Evolutionary conservation across 2,113 vertebrate genomes (phyloP), one percentile per base, ranked within the genome.

Genomic region (Campylomormyrus numenius): DNA sequence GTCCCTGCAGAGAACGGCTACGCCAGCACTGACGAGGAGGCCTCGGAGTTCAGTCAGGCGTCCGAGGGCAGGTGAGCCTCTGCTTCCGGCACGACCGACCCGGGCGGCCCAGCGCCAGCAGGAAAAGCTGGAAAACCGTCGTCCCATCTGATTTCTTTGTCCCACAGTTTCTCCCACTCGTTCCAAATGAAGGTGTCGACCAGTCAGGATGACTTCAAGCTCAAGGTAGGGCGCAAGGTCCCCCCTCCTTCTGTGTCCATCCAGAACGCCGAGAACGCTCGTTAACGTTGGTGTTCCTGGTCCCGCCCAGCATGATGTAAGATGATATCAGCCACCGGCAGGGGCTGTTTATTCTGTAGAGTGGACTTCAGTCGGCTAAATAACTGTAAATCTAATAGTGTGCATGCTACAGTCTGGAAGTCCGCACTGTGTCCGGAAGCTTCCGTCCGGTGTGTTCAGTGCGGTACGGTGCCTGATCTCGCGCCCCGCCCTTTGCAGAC

Each of bases 151-250:
- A 6, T 27, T 39, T 45, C 53, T 80, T 88, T 24, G 88, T 88
- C 11, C 48, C 49, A 17, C 92, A 99, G 98, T 91, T 94, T 97
- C 58, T 97, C 96, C 49, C 95, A 96, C 90, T 95, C 96, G 8
- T 96, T 96, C 88, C 96, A 96, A 87, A 98, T 99, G 97, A 99
- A 98, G 93, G 96, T 97, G 11, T 99, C 98, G 48, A 97, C 96
- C 91, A 99, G 98, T 94, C 98, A 99, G 39, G 98, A 99, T 88
- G 98, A 99, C 92, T 98, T 99, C 95, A 99, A 98, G 92, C 93
- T 97, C 83, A 98, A 98, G 97, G 97, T 99, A 93, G 94, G 93
- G 39, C 1, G 7, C 3, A n/a, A 5, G 3, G 35, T 31, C 48
- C 49, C n/a, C 62, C 9, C 9, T 31, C n/a, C 83, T 4, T n/a